Evolutionary conservation across 2,797 vertebrate genomes (phyloP), one percentile per base, ranked within the genome.

Genomic region (Leptoclinus maculatus): DNA sequence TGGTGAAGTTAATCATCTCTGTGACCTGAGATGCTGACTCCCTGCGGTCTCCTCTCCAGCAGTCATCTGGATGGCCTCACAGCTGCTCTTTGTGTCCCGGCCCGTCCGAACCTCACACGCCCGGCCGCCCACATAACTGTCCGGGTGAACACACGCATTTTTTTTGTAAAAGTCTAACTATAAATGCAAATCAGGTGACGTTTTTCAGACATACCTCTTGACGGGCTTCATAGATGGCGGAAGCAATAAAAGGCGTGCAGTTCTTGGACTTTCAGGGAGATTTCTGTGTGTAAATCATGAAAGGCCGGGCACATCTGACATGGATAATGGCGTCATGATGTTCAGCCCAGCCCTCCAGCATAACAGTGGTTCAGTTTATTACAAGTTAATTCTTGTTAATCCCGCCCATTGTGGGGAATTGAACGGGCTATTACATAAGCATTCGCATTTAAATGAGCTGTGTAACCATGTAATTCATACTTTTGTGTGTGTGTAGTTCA

Each of bases 201-300:
- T 23, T 8, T 47, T 51, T 51, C 36, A 53, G 34, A 38, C 7
- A 19, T 34, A 19, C 68, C 13, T 25, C n/a, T 25, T 25, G 2
- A 39, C 65, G 54, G 58, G n/a, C 84, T 84, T 78, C 38, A 74
- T 70, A 76, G 47, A 80, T 56, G 63, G 59, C 73, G 67, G 65
- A 76, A 83, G 72, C 57, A 17, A 68, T 77, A 71, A 60, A 78
- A 65, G 63, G 25, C 6, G 1, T 51, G 34, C 36, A 19, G 51
- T 23, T 60, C 59, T 78, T 58, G n/a, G 57, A 58, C 66, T 74
- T 73, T 39, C 3, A 43, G 54, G 43, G 70, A 62, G 47, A 80
- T 43, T 43, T 36, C 56, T 79, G 69, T 79, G 67, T 72, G 34
- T 16, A 83, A 82, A 83, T 83, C 67, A 79, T 57, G 29, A 83